phyloP scores from a whole-genome alignment of 2,113 vertebrate species.

The Crypturellus undulatus region DNA sequence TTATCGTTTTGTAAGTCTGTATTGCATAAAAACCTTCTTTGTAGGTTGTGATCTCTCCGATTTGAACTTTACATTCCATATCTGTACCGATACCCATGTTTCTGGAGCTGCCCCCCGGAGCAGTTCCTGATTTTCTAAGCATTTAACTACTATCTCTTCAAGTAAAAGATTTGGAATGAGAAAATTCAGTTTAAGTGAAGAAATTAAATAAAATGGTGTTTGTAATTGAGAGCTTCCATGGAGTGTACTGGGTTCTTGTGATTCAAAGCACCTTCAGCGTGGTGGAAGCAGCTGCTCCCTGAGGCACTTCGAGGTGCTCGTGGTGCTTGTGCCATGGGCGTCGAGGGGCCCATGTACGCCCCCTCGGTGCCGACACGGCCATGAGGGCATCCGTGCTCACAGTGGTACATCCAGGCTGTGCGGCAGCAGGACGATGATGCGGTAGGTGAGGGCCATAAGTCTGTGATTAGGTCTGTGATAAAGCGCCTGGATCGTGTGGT shows the following conservation, averaged over 20 bases:
- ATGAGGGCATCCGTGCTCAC: neutral
- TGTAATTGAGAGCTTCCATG: conserved; percentile 76
- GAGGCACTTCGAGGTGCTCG: neutral
- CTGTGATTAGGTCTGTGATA: accelerated
- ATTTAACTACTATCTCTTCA: conserved; percentile 65
- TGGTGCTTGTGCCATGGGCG: neutral
- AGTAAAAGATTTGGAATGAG: conserved; percentile 82
- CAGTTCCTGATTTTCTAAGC: conserved; percentile 44
- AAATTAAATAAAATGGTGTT: conserved; percentile 88
- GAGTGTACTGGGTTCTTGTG: neutral
- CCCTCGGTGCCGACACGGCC: accelerated
- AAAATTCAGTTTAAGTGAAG: conserved; percentile 79
- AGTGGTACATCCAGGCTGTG: neutral
- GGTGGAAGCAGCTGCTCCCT: accelerated
- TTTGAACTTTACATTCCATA: conserved; percentile 69
- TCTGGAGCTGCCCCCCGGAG: conserved; percentile 48
- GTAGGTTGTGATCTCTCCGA: conserved; percentile 77
- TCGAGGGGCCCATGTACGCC: neutral
- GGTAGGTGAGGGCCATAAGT: neutral
- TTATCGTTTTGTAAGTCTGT: conserved; percentile 77
- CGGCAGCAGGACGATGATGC: neutral
- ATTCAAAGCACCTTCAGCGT: accelerated
- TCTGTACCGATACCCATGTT: conserved; percentile 52
- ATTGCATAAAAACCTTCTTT: conserved; percentile 80
- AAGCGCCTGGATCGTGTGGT: neutral